These are phyloP conservation scores for Halictus quadricinctus DNA, from an alignment of 2,888 invertebrate genomes.

Conservation along the genomic window DNA sequence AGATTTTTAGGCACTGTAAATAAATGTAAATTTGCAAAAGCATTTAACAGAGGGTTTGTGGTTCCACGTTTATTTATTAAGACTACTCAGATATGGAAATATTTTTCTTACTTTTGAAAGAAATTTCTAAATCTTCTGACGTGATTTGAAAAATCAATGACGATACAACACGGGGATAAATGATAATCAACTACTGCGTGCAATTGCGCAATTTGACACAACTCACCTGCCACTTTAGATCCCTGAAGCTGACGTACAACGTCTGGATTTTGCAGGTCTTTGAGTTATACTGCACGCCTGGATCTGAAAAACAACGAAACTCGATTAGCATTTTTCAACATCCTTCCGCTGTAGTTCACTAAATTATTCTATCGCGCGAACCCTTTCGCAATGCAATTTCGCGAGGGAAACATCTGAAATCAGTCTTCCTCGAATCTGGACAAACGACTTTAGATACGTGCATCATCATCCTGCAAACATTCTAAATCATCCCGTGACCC, in stretches of 20 bases:
- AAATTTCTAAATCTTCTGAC: neutral
- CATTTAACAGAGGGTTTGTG: neutral
- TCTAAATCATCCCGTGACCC: neutral
- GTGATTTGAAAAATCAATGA: neutral
- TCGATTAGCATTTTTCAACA: neutral
- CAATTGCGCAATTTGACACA: conserved; percentile 20
- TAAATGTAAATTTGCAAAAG: too few relatives aligned
- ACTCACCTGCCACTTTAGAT: conserved; percentile 92
- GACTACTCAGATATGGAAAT: neutral
- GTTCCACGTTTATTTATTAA: neutral
- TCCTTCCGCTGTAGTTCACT: neutral
- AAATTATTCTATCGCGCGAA: neutral
- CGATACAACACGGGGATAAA: neutral
- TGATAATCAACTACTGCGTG: conserved; percentile 10
- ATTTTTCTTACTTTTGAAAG: neutral
- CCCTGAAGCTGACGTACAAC: conserved; percentile 95
- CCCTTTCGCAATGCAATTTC: neutral
- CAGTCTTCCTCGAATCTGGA: neutral
- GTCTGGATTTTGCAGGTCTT: conserved; percentile 94
- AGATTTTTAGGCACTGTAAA: too few relatives aligned
- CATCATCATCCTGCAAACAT: neutral
- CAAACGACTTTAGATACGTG: neutral
- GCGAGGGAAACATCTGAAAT: neutral
- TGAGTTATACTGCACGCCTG: conserved; percentile 80
- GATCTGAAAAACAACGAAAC: conserved; percentile 67